A percentile compares a stretch with the other conserved stretches of the same genome.
Evolutionary conservation across 2,888 invertebrate species (phyloP).

Genomic region (Cybosia mesomella): DNA sequence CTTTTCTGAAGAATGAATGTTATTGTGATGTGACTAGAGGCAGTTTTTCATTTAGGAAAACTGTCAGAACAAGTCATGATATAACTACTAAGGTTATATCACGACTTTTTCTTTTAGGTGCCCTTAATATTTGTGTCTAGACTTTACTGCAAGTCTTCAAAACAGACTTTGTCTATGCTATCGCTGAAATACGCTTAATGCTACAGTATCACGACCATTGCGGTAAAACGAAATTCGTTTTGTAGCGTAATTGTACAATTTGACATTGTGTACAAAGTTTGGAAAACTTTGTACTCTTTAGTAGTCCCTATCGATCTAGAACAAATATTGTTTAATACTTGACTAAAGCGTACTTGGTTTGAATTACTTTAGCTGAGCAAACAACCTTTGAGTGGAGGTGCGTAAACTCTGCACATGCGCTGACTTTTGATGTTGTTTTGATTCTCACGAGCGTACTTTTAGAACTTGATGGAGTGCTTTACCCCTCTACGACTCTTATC

Average conservation of each 20-base stretch:
- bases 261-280: slow-evolving; percentile 50
- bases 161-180: slow-evolving; percentile 52
- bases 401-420: slow-evolving; percentile 20
- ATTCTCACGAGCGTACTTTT: slow-evolving; percentile 29
- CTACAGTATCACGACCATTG: slow-evolving; percentile 26
- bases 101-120: slow-evolving; percentile 30
- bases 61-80: not conserved
- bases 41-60: no score
- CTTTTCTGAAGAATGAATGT: no score
- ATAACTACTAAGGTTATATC: not conserved
- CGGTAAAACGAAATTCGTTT: slow-evolving; percentile 53
- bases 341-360: slow-evolving; percentile 51
- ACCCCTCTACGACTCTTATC: slow-evolving; percentile 47
- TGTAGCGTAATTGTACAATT: slow-evolving; percentile 49
- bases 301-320: slow-evolving; percentile 50
- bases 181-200: slow-evolving; percentile 49
- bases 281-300: slow-evolving; percentile 45
- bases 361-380: slow-evolving; percentile 55
- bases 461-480: slow-evolving; percentile 31
- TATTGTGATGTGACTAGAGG: no score
- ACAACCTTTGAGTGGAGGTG: slow-evolving; percentile 42
- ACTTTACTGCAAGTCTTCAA: slow-evolving; percentile 51
- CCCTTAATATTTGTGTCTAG: slow-evolving; percentile 56
- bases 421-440: slow-evolving; percentile 41
- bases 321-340: slow-evolving; percentile 60